Evolutionary conservation across 2,888 invertebrate genomes (phyloP), one percentile per base, ranked within the genome.

Genomic region (Synergus umbraculus): DNA sequence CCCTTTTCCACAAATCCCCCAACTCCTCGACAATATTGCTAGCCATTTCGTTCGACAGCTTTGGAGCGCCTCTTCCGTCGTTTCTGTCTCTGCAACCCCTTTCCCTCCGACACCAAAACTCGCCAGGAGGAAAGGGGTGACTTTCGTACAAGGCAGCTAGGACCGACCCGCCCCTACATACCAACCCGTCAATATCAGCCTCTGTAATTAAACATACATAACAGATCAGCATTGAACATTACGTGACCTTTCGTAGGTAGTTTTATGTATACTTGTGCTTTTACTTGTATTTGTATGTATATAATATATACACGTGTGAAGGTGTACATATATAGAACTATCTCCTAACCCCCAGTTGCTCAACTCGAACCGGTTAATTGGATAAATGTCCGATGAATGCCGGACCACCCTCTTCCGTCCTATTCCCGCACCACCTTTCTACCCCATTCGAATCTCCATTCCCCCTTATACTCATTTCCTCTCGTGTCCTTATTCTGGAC

Each of bases 161-260:
- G 77, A 65, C 79, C 77, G 76, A 78, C 79, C 83, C 81, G 79
- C 79, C 82, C 82, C 81, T 86, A 86, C 91, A 92, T 91, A 90
- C 91, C 91, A 84, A 90, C 86, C 91, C 90, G 91, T 91, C 92
- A 91, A 90, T 91, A 91, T 91, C 90, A 87, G 88, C 88, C 87
- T 84, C 83, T 86, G 90, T 91, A 92, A 92, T 92, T 91, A 92
- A 92, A 91, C 90, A 92, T 91, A 92, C 90, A 92, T 91, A 92
- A 91, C 91, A 91, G 90, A 91, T 92, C 91, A 92, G 90, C 91
- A 90, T 89, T 86, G 86, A 85, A 84, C 87, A 88, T 89, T 89
- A 89, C 86, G 83, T 86, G 37, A 49, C 46, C 29, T 73, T 73
- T 54, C 67, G 58, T 58, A 18, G 4, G 18, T 7, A 9, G 9